Conservation (phyloP, 2,113 vertebrate species). For the zebrafish (Danio rerio) region DNA sequence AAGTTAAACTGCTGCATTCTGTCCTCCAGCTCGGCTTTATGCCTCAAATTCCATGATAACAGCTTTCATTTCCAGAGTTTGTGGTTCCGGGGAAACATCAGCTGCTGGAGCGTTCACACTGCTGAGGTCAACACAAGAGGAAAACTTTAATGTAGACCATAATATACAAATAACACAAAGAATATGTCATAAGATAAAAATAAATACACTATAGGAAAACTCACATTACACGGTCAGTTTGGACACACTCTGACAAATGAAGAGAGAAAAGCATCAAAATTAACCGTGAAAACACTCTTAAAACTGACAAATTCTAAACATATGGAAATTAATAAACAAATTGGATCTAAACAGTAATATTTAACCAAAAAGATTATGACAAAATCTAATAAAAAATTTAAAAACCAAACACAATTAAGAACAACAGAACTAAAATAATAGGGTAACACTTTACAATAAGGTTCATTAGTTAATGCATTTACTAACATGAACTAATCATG, state of each 20-base stretch:
- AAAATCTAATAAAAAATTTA: too few relatives aligned
- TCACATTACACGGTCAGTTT: slow-evolving; percentile 41
- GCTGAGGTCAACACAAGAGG: slow-evolving; percentile 9
- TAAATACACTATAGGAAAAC: neutral
- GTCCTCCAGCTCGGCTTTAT: neutral
- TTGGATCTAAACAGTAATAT: too few relatives aligned
- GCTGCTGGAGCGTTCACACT: neutral
- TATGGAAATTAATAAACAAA: too few relatives aligned
- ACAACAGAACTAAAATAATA: too few relatives aligned
- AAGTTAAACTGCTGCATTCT: too few relatives aligned
- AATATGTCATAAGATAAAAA: too few relatives aligned
- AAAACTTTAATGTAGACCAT: neutral
- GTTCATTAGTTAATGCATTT: too few relatives aligned
- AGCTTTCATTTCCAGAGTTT: neutral
- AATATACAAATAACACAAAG: neutral
- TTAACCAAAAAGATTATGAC: too few relatives aligned
- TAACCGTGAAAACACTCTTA: neutral
- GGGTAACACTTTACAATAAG: too few relatives aligned
- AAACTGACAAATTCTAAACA: too few relatives aligned
- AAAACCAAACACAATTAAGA: too few relatives aligned
- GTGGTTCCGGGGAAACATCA: neutral
- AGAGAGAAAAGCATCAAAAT: neutral
- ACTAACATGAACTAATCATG: too few relatives aligned
- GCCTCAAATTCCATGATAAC: neutral
- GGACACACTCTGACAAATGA: slow-evolving; percentile 55